Percentiles rank a stretch among this genome's conserved stretches.
phyloP scores from a whole-genome alignment of 1,140 invertebrate genomes.

The Artemia franciscana region DNA sequence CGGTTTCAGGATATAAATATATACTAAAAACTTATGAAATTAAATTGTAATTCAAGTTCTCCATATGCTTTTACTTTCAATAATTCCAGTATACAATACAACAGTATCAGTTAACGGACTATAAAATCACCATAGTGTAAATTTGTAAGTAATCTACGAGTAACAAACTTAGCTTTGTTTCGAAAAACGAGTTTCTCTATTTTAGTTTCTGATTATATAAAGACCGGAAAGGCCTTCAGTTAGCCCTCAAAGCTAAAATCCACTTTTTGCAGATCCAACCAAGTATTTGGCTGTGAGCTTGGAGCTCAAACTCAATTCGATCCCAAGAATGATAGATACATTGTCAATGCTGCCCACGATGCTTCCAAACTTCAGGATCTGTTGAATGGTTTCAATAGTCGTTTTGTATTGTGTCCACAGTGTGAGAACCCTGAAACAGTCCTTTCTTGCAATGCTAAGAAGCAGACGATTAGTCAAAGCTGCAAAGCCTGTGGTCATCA shows the following conservation, averaged over 20 bases:
- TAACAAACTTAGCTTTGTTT: not conserved
- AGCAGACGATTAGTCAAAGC: conserved; percentile 71
- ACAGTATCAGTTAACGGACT: no score
- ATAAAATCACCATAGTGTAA: not conserved
- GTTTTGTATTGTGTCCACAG: conserved; percentile 89
- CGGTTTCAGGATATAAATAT: no score
- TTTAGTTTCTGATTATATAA: not conserved
- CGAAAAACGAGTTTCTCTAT: not conserved
- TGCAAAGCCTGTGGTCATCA: conserved; percentile 96
- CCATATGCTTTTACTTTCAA: no score
- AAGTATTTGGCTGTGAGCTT: conserved; percentile 99
- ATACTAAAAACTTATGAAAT: no score
- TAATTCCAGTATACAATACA: no score
- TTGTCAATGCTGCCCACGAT: conserved; percentile 97
- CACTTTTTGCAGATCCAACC: conserved; percentile 53
- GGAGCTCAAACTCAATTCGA: conserved; percentile 98
- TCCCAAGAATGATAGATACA: conserved; percentile 95
- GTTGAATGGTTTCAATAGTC: conserved; percentile 87
- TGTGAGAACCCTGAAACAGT: conserved; percentile 98
- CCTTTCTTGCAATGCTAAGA: conserved; percentile 55
- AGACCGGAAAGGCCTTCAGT: conserved; percentile 1
- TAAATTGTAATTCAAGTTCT: no score
- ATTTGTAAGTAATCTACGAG: not conserved
- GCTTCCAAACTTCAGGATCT: conserved; percentile 84
- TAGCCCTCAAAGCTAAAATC: not conserved